phyloP scores from a whole-genome alignment of 2,888 invertebrate genomes.

The Eueremaeus valkanovi region DNA sequence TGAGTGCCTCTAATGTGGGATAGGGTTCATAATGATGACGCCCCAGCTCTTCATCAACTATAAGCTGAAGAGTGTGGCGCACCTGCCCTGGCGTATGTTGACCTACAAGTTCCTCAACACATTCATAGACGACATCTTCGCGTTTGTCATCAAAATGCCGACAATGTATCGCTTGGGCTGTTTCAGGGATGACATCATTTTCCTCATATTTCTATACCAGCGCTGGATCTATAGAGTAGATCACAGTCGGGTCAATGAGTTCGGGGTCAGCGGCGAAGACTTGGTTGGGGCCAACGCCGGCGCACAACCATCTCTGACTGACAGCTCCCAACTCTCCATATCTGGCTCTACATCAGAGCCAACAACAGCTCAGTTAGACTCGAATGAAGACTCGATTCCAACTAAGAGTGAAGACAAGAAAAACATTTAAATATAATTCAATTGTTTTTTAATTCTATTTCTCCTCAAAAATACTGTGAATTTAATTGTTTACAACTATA shows the following conservation, averaged over 20 bases:
- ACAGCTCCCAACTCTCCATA: too few species aligned
- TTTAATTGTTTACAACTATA: background rate
- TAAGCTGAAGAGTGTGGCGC: constrained; percentile 97
- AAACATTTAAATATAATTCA: constrained; percentile 1
- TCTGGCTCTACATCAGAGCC: background rate
- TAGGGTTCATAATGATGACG: constrained; percentile 99
- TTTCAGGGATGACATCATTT: constrained; percentile 97
- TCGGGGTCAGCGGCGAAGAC: constrained; percentile 86
- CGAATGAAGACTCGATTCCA: background rate
- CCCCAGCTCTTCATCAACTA: constrained; percentile 99
- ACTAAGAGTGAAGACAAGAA: constrained; percentile 12
- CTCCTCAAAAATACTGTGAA: background rate
- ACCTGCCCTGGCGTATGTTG: constrained; percentile 99
- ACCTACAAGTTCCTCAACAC: constrained; percentile 99
- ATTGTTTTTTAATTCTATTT: background rate
- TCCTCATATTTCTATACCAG: constrained; percentile 98
- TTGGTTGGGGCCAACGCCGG: constrained; percentile 3
- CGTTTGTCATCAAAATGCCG: constrained; percentile 99
- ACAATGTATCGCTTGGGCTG: constrained; percentile 97
- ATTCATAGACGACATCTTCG: constrained; percentile 99
- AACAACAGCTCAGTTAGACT: background rate
- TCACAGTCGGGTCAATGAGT: constrained; percentile 90
- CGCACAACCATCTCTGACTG: too few species aligned
- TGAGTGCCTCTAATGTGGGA: background rate
- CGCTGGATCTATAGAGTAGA: constrained; percentile 98